Percentiles rank a stretch among this genome's conserved stretches.
Conservation (phyloP, 2,888 invertebrate species). For the Acanthosepion lycidas region DNA sequence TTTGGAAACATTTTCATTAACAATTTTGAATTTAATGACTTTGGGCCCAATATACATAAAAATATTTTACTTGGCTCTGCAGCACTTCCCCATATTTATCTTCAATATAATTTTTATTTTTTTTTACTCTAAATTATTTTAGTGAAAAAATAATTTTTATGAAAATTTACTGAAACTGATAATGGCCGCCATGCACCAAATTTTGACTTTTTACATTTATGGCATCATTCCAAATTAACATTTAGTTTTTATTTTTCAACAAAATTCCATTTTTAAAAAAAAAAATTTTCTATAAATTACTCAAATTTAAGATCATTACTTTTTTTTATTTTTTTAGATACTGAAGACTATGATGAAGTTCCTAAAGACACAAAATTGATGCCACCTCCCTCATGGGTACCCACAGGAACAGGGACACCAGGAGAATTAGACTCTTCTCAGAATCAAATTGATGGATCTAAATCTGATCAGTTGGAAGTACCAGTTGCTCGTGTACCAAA, state of each 20-base stretch:
- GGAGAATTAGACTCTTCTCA: slow-evolving; percentile 11
- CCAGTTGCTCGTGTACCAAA: neutral
- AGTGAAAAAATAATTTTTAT: neutral
- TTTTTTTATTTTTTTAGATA: neutral
- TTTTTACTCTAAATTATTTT: neutral
- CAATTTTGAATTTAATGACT: neutral
- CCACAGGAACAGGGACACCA: slow-evolving; percentile 49
- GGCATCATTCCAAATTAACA: no score
- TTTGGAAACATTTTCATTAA: neutral
- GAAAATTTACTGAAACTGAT: neutral
- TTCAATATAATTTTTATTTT: neutral
- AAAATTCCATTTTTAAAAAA: no score
- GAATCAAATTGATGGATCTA: neutral
- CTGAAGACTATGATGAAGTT: slow-evolving; percentile 62
- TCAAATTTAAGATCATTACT: neutral
- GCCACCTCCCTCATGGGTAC: slow-evolving; percentile 73
- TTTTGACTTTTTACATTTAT: no score
- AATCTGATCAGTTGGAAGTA: neutral
- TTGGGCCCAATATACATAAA: neutral
- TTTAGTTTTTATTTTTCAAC: neutral
- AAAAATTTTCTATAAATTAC: neutral
- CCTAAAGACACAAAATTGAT: slow-evolving; percentile 68
- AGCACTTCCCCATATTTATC: neutral
- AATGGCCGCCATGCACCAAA: neutral
- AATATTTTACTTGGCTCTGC: neutral